Percentiles rank a stretch among this genome's conserved stretches.
Evolutionary conservation across 1,140 invertebrate genomes (phyloP).

Genomic region (Zaprionus ornatus): DNA sequence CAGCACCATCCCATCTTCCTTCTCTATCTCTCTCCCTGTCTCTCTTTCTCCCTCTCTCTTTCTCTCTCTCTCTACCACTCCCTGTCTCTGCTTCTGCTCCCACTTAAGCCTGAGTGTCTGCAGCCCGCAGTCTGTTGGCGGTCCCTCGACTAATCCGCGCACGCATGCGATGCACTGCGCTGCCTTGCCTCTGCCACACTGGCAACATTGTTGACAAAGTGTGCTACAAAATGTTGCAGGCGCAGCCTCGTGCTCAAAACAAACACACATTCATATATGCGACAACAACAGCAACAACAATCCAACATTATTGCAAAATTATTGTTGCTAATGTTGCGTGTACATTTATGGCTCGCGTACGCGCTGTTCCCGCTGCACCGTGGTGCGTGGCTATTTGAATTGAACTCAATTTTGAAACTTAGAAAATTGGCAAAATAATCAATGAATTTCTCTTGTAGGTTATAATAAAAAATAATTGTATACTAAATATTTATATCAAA

Average conservation of each 20-base stretch:
- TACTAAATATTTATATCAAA: too few species aligned
- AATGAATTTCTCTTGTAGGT: too few species aligned
- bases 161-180: constrained; percentile 35
- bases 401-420: not conserved
- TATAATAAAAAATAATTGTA: too few species aligned
- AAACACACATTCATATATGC: not conserved
- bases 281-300: constrained; percentile 5
- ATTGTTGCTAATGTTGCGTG: constrained; percentile 35
- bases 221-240: constrained; percentile 38
- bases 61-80: not conserved
- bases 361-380: constrained; percentile 2
- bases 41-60: not conserved
- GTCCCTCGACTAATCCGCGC: constrained; percentile 43
- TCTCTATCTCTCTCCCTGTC: not conserved
- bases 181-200: not conserved
- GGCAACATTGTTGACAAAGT: constrained; percentile 58
- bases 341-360: constrained; percentile 21
- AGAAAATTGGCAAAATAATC: too few species aligned
- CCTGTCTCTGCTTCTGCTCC: not conserved
- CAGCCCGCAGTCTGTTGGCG: constrained; percentile 33
- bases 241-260: constrained; percentile 1
- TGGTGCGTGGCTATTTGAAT: not conserved
- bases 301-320: constrained; percentile 45
- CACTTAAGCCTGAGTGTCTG: not conserved
- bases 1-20: not conserved